Evolutionary conservation across 1,140 invertebrate genomes (phyloP).

Genomic region (Portunus trituberculatus): DNA sequence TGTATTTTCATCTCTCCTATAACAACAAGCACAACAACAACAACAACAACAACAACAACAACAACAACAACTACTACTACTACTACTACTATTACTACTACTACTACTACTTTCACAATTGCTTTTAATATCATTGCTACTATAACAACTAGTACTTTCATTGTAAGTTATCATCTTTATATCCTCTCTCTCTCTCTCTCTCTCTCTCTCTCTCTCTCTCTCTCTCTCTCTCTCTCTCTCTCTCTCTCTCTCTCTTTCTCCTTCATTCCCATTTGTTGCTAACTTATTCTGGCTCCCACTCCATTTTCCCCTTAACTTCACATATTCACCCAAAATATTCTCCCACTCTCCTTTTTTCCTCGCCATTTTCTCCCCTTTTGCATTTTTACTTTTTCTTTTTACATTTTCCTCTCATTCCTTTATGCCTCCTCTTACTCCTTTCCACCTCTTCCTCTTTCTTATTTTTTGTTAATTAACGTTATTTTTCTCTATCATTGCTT

Average conservation of each 20-base stretch:
- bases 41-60: too few relatives aligned
- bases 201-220: too few relatives aligned
- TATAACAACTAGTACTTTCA: too few relatives aligned
- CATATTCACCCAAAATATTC: background rate
- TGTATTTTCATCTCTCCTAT: too few relatives aligned
- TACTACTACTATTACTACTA: too few relatives aligned
- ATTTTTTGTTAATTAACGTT: background rate
- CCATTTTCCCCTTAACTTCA: conserved; percentile 1
- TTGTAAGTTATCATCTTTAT: too few relatives aligned
- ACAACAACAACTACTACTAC: too few relatives aligned
- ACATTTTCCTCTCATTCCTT: background rate
- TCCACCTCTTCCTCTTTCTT: conserved; percentile 9
- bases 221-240: background rate
- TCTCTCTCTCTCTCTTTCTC: background rate
- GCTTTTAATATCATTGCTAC: too few relatives aligned
- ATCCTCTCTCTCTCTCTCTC: too few relatives aligned
- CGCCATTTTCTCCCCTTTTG: background rate
- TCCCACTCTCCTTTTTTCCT: background rate
- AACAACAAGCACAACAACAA: too few relatives aligned
- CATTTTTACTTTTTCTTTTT: background rate
- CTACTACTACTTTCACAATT: too few relatives aligned
- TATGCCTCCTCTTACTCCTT: background rate
- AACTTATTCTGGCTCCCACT: conserved; percentile 2
- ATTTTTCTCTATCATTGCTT: background rate
- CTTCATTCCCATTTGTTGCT: conserved; percentile 11